Evolutionary conservation across 2,888 invertebrate genomes (phyloP), one percentile per base, ranked within the genome.

Genomic region (Cheilosia soror): DNA sequence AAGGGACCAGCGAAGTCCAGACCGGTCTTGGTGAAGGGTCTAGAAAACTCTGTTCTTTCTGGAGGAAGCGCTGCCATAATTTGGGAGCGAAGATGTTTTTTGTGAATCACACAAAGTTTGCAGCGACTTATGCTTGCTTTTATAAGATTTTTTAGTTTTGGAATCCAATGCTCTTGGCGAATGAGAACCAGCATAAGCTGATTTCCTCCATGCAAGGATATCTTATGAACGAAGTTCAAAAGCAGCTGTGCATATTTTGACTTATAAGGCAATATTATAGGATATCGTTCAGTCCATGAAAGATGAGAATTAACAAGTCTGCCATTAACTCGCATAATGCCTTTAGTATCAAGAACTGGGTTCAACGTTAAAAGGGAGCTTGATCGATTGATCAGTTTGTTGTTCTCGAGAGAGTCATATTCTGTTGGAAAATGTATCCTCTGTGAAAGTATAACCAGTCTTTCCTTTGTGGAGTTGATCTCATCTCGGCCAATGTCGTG

Each of bases 1-100:
- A 86, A 86, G 4, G 83, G 86, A 27, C 86, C 75, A 4, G 80
- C 83, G 37, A 87, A 87, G 33, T 87, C 85, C 0, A 83, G 2
- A 6, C 82, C 81, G 7, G 71, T 72, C n/a, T 65, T 42, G 5
- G 71, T 49, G 60, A 87, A 87, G 5, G 85, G 72, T 5, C 73
- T 57, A 2, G 65, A 53, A 7, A 85, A 31, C 6, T 37, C n/a
- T 5, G 51, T 31, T 3, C 85, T 51, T 60, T 80, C 80, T 29
- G 71, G 60, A 4, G 73, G 77, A 4, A 87, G 65, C 1, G 68
- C 71, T 3, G 73, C 68, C 77, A 79, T 83, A 5, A 83, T 60
- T 60, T 83, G 83, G 0, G 71, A 37, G 1, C 57, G 60, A 2
- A 55, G 20, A 20, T 60, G 33, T 57, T 27, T 86, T 9, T 83